phyloP scores from a whole-genome alignment of 2,113 vertebrate genomes.

The Rhea americana region DNA sequence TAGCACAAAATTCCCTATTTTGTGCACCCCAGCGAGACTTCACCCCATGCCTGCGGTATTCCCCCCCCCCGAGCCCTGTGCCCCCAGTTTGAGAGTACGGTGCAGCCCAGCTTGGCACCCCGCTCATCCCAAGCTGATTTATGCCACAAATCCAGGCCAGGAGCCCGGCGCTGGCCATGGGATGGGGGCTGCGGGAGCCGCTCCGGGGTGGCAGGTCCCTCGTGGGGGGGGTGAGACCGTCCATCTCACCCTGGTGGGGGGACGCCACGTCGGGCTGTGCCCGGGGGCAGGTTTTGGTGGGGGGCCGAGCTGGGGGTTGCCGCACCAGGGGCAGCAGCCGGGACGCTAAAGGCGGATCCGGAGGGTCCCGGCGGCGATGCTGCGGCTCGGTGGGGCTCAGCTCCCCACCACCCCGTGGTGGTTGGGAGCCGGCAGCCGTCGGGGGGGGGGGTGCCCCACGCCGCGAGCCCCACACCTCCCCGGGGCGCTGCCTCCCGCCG shows the following conservation, averaged over 20 bases:
- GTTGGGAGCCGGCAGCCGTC: too few relatives aligned
- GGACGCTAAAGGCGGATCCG: fast-evolving
- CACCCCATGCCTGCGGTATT: too few relatives aligned
- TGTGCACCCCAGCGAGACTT: fast-evolving
- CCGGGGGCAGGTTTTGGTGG: background rate
- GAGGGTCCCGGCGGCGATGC: background rate
- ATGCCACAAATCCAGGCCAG: too few relatives aligned
- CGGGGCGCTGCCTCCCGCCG: background rate
- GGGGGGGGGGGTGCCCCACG: background rate
- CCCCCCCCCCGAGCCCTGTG: too few relatives aligned
- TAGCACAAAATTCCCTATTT: constrained; percentile 2
- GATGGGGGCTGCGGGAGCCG: too few relatives aligned
- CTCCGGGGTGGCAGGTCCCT: too few relatives aligned
- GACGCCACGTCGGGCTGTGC: background rate
- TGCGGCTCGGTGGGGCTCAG: background rate
- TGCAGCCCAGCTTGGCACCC: background rate
- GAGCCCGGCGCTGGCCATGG: too few relatives aligned
- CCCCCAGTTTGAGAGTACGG: too few relatives aligned
- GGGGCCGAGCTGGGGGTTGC: background rate
- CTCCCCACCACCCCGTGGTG: background rate
- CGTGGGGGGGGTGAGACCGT: too few relatives aligned
- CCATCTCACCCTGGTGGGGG: too few relatives aligned
- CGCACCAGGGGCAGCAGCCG: background rate
- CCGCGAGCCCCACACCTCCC: background rate
- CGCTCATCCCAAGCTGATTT: background rate